phyloP scores from a whole-genome alignment of 2,113 vertebrate species.

The Corythoichthys intestinalis region DNA sequence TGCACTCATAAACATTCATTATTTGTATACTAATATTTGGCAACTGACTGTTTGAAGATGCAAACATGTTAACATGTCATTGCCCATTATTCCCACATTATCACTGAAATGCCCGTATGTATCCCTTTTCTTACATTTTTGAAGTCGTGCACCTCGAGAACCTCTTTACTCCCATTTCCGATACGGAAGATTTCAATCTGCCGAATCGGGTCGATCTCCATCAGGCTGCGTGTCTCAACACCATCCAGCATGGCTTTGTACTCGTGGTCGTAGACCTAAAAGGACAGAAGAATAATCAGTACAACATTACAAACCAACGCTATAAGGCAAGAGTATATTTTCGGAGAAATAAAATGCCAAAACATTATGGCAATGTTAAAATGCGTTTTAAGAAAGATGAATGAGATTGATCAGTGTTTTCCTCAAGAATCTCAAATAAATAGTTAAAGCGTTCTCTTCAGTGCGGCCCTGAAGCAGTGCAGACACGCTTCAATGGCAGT shows the following conservation, averaged over 20 bases:
- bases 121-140: conserved; percentile 81
- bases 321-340: not conserved
- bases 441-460: conserved; percentile 33
- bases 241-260: conserved; percentile 84
- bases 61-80: conserved; percentile 26
- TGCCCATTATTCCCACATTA: not conserved
- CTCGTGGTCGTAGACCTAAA: conserved; percentile 84
- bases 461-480: conserved; percentile 49
- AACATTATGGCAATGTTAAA: not conserved
- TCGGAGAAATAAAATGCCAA: not conserved
- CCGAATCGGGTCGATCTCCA: conserved; percentile 85
- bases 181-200: conserved; percentile 85
- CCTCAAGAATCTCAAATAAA: conserved; percentile 37
- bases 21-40: conserved; percentile 5
- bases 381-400: not conserved
- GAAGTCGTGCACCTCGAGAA: conserved; percentile 93
- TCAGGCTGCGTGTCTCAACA: conserved; percentile 80
- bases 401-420: conserved; percentile 9
- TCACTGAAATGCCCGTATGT: not conserved
- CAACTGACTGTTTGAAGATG: conserved; percentile 31
- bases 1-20: conserved; percentile 11
- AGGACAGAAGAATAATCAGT: conserved; percentile 30
- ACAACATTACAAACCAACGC: not conserved
- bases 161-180: conserved; percentile 84
- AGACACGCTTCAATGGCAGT: conserved; percentile 64